Conservation (phyloP, 2,113 vertebrate genomes). For the Tringa solitaria region DNA sequence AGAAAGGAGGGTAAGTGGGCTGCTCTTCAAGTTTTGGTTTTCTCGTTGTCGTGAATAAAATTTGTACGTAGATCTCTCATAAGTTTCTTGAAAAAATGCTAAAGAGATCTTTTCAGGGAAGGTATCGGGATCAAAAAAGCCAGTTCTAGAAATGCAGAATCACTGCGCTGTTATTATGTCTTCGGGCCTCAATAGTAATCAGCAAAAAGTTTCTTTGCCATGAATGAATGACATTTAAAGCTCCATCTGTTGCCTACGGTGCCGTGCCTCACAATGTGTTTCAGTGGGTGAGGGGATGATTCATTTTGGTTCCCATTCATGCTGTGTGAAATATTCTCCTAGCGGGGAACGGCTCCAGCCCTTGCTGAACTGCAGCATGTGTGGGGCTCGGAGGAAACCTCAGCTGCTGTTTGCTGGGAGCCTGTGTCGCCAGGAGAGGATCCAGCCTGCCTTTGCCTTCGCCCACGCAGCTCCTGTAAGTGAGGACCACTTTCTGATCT, state of each 20-base stretch:
- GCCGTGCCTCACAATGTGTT: not conserved
- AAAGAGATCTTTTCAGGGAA: not conserved
- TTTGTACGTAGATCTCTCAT: not conserved
- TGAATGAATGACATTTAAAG: conserved; percentile 56
- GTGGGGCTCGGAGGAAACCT: not conserved
- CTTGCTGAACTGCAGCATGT: not conserved
- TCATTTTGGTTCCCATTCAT: conserved; percentile 57
- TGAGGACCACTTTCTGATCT: too few relatives aligned
- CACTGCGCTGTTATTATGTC: not conserved
- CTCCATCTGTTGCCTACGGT: conserved; percentile 47
- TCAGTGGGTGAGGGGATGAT: conserved; percentile 36
- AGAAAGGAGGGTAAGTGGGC: not conserved
- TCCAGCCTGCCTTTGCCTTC: not conserved
- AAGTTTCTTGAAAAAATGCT: not conserved
- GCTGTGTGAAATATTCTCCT: not conserved
- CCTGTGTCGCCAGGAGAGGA: not conserved
- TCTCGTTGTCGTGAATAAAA: not conserved
- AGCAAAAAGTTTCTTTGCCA: not conserved
- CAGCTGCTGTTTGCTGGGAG: not conserved
- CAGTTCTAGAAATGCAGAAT: not conserved
- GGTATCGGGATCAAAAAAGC: not conserved
- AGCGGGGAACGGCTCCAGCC: not conserved
- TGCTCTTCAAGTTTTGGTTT: not conserved
- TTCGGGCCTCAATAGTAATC: not conserved
- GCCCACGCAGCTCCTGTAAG: not conserved